A percentile compares a stretch with the other conserved stretches of the same genome.
phyloP scores from a whole-genome alignment of 1,140 invertebrate genomes.

The Drosophila melanica region DNA sequence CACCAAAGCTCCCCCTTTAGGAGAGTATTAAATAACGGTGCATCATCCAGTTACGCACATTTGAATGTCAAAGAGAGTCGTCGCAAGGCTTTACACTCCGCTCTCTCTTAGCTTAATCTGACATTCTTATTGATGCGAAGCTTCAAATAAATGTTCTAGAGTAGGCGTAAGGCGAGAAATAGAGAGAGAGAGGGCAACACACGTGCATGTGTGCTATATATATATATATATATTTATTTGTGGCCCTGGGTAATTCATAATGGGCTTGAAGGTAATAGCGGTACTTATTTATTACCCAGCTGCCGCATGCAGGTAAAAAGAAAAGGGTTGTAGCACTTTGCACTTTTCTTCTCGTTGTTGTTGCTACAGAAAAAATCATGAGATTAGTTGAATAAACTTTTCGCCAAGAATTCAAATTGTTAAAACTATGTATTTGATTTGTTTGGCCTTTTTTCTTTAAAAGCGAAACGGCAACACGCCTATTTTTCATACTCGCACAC shows the following conservation, averaged over 20 bases:
- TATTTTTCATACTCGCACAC: constrained; percentile 63
- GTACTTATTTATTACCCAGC: constrained; percentile 41
- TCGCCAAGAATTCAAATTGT: constrained; percentile 33
- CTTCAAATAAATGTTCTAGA: constrained; percentile 9
- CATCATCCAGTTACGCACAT: constrained; percentile 33
- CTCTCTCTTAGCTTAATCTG: constrained; percentile 4
- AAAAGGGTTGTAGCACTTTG: constrained; percentile 43
- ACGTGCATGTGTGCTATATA: constrained; percentile 5
- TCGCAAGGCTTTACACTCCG: constrained; percentile 19
- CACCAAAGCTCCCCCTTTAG: constrained; percentile 17
- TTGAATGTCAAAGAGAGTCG: constrained; percentile 34
- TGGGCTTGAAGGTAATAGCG: constrained; percentile 31
- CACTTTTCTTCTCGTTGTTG: constrained; percentile 3
- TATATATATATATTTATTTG: neutral
- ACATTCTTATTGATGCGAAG: constrained; percentile 12
- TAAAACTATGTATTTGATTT: constrained; percentile 50
- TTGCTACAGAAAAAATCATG: constrained; percentile 20
- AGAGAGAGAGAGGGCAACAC: constrained; percentile 5
- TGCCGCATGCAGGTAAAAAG: constrained; percentile 30
- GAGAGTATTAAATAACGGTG: constrained; percentile 29
- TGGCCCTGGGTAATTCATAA: constrained; percentile 41
- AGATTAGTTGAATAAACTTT: constrained; percentile 28
- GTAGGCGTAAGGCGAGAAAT: constrained; percentile 10
- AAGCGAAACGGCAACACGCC: constrained; percentile 66
- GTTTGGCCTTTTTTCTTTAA: constrained; percentile 43